Evolutionary conservation across 1,140 invertebrate species (phyloP), one percentile per base, ranked within the genome.

Genomic region (Drosophila ohnishii): DNA sequence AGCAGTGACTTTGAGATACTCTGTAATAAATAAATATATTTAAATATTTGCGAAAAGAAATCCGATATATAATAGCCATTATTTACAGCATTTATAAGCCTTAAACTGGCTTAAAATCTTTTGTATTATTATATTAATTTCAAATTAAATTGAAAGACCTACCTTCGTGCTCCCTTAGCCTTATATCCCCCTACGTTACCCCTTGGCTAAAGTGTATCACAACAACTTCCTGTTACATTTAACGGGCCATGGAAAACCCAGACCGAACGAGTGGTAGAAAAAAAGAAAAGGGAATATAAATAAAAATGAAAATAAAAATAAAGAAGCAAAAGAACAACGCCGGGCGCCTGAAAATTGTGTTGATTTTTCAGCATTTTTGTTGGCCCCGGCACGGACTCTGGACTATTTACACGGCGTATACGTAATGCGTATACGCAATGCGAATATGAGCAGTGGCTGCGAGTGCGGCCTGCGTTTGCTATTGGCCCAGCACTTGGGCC

Each of bases 321-420:
- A 39, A 69, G 34, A 28, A 32, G 6, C 22, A 55, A 62, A 39
- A 39, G 42, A 34, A 71, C 59, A 74, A 57, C 71, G 37, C 19
- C 30, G 4, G 51, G 60, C 40, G 50, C 35, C 30, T 47, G 55
- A 40, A 70, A 75, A 75, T 55, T 53, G 71, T 71, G 75, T 78
- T 78, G 75, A 78, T 78, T 78, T 78, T 78, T 45, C 73, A 55
- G 59, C 55, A 59, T 78, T 78, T 71, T 64, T 60, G 50, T 30
- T 51, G 19, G 13, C 28, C 14, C 5, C 11, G 22, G 30, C 37
- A 19, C 45, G 37, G 59, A 47, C 35, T 35, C 35, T 35, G 22
- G 13, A 9, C 39, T 75, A 19, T 75, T 75, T 63, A 62, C 70
- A 74, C 32, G 59, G 51, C 51, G 51, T 55, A 64, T 73, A 71